Percentiles rank a stretch among this genome's conserved stretches.
phyloP scores from a whole-genome alignment of 2,888 invertebrate species.

The Lasioglossum calceatum region DNA sequence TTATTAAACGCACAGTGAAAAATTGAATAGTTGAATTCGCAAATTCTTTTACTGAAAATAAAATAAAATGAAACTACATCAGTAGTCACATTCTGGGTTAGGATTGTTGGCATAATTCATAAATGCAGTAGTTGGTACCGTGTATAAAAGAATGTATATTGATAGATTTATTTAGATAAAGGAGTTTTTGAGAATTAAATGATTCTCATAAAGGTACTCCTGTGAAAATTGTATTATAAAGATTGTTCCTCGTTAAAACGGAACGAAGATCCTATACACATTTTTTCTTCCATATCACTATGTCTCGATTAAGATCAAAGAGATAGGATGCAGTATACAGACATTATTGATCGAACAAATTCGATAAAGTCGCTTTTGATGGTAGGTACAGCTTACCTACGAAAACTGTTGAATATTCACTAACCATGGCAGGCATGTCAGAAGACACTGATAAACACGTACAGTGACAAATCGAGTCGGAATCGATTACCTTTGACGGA shows the following conservation, averaged over 20 bases:
- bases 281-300: slow-evolving; percentile 20
- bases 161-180: background rate
- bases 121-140: background rate
- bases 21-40: background rate
- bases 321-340: slow-evolving; percentile 34
- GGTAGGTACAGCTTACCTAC: slow-evolving; percentile 33
- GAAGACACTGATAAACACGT: slow-evolving; percentile 46
- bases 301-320: slow-evolving; percentile 60
- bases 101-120: background rate
- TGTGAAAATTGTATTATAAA: background rate
- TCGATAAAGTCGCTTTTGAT: slow-evolving; percentile 46
- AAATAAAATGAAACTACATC: background rate
- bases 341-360: slow-evolving; percentile 48
- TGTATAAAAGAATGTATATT: background rate
- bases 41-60: background rate
- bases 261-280: background rate
- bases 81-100: background rate
- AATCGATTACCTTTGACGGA: slow-evolving; percentile 27
- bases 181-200: background rate
- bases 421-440: slow-evolving; percentile 30
- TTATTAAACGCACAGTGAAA: background rate
- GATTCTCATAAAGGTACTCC: background rate
- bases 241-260: background rate
- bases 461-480: slow-evolving; percentile 41
- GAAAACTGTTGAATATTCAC: slow-evolving; percentile 69